phyloP scores from a whole-genome alignment of 2,113 vertebrate species.

The Pipa parva region DNA sequence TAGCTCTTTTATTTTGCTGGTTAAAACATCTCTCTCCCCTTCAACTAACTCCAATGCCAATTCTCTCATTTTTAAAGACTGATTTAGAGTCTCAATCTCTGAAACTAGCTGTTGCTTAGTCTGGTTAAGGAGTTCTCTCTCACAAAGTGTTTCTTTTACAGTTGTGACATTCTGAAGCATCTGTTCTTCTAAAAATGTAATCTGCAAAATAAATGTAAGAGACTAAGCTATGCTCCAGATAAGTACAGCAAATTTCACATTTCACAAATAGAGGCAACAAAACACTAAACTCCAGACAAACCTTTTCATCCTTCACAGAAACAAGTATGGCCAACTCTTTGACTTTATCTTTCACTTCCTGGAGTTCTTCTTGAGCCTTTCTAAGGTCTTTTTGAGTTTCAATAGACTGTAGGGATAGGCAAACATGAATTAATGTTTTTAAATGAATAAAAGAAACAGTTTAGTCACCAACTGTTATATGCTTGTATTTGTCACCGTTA shows the following conservation, averaged over 20 bases:
- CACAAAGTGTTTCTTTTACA: constrained; percentile 44
- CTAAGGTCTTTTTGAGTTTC: constrained; percentile 13
- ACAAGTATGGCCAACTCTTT: constrained; percentile 7
- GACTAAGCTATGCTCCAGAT: neutral
- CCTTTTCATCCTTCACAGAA: constrained; percentile 18
- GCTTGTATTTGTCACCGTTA: no score
- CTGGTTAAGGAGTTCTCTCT: constrained; percentile 49
- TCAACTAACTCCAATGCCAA: constrained; percentile 24
- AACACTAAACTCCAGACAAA: neutral
- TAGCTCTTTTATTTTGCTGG: constrained; percentile 42
- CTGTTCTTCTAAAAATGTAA: neutral
- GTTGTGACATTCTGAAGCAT: constrained; percentile 25
- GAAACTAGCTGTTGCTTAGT: constrained; percentile 39
- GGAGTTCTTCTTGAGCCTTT: constrained; percentile 17
- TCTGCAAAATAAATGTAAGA: neutral
- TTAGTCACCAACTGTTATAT: no score
- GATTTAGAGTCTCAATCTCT: constrained; percentile 48
- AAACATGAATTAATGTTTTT: no score
- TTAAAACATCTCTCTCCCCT: constrained; percentile 33
- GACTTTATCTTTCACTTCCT: constrained; percentile 2
- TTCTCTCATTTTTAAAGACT: constrained; percentile 28
- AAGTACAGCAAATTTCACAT: neutral
- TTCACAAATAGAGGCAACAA: neutral
- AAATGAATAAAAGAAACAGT: no score
- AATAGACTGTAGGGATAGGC: neutral